Evolutionary conservation across 2,113 vertebrate species (phyloP).

Genomic region (Megaceryle maxima): DNA sequence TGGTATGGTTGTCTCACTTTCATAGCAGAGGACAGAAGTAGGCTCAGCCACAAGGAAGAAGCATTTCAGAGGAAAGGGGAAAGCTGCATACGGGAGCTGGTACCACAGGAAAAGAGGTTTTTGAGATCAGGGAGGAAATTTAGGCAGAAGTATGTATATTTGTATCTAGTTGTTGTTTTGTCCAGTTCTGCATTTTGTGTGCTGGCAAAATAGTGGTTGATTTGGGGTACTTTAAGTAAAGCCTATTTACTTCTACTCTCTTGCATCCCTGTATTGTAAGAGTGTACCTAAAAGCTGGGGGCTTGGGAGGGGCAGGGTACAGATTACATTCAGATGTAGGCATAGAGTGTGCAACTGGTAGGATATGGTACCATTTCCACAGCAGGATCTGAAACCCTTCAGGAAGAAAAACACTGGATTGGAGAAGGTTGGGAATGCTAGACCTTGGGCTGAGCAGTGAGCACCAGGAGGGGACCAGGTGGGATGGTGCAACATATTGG

Average conservation of each 20-base stretch:
- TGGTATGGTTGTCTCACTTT: background rate
- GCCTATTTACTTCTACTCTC: background rate
- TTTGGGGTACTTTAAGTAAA: background rate
- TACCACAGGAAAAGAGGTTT: background rate
- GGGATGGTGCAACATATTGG: fast-evolving
- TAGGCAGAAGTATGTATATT: background rate
- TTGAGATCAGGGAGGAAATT: background rate
- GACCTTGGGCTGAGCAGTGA: fast-evolving
- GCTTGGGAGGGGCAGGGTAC: background rate
- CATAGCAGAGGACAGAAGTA: background rate
- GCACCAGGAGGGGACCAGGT: background rate
- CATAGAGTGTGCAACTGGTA: background rate
- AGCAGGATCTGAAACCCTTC: background rate
- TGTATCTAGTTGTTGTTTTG: background rate
- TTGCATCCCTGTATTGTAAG: background rate
- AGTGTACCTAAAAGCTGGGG: background rate
- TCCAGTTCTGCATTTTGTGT: background rate
- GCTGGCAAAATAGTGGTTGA: background rate
- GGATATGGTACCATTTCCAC: background rate
- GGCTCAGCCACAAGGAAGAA: background rate
- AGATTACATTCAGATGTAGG: background rate
- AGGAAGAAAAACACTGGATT: fast-evolving
- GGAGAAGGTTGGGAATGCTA: background rate
- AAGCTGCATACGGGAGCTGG: background rate
- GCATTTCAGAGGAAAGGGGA: background rate